A percentile compares a stretch with the other conserved stretches of the same genome.
These are phyloP conservation scores for Siphonodentalium dalli DNA, from an alignment of 2,888 invertebrate species.

Conservation along the genomic window DNA sequence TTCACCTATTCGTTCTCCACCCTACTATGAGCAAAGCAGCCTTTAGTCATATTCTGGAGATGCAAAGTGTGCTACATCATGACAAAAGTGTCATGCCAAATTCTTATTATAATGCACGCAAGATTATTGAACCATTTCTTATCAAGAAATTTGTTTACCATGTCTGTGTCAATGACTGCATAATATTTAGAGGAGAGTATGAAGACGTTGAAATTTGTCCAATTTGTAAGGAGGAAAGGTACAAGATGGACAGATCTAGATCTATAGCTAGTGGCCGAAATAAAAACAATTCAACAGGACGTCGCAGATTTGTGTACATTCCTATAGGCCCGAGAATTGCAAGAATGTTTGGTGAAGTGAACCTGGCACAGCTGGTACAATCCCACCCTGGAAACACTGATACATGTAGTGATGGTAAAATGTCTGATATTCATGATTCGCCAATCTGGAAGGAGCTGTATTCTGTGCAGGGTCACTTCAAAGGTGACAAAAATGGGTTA, in stretches of 20 bases:
- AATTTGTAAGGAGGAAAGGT: slow-evolving; percentile 1
- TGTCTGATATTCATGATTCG: slow-evolving; percentile 15
- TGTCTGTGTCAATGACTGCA: slow-evolving; percentile 8
- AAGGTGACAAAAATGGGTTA: slow-evolving; percentile 5
- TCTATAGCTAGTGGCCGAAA: too few relatives aligned
- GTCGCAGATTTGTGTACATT: not conserved
- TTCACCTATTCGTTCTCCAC: too few relatives aligned
- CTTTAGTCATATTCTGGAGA: not conserved
- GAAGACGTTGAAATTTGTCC: not conserved
- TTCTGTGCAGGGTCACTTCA: slow-evolving; percentile 8
- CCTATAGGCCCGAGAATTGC: slow-evolving; percentile 8
- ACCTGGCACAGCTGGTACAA: not conserved
- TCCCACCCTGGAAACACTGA: slow-evolving; percentile 3
- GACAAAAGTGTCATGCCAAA: slow-evolving; percentile 1
- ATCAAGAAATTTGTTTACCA: slow-evolving; percentile 1
- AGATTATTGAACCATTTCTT: slow-evolving; percentile 6
- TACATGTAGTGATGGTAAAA: not conserved
- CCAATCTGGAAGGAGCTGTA: slow-evolving; percentile 9
- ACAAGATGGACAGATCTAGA: not conserved
- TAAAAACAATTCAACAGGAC: too few relatives aligned
- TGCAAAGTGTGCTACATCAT: not conserved
- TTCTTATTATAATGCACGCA: slow-evolving; percentile 5
- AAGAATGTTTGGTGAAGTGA: slow-evolving; percentile 12
- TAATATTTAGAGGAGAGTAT: not conserved
- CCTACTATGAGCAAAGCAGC: too few relatives aligned